Evolutionary conservation across 2,888 invertebrate species (phyloP).

Genomic region (Chouioia cunea): DNA sequence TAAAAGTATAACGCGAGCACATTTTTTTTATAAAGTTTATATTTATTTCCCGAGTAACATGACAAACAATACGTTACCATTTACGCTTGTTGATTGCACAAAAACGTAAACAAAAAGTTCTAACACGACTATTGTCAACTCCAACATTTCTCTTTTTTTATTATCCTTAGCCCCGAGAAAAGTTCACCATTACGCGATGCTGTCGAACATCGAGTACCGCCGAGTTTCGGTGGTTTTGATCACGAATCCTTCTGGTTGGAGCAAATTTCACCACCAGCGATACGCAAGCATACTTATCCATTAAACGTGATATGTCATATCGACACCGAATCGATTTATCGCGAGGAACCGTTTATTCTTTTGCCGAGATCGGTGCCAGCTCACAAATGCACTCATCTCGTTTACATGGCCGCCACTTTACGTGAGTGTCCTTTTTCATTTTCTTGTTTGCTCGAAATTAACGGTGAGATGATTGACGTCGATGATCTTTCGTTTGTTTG

Average conservation of each 20-base stretch:
- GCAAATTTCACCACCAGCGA: slow-evolving; percentile 60
- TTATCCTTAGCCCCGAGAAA: not conserved
- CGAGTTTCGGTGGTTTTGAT: slow-evolving; percentile 58
- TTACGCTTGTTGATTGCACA: too few relatives aligned
- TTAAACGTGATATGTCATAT: slow-evolving; percentile 76
- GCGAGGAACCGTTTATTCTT: slow-evolving; percentile 77
- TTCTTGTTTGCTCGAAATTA: not conserved
- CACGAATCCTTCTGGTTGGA: slow-evolving; percentile 65
- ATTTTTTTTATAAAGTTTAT: slow-evolving; percentile 11
- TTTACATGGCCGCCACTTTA: slow-evolving; percentile 80
- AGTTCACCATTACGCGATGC: slow-evolving; percentile 78
- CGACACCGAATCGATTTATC: slow-evolving; percentile 77
- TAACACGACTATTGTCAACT: not conserved
- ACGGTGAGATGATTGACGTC: not conserved
- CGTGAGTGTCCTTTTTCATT: slow-evolving; percentile 51
- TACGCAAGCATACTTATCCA: slow-evolving; percentile 55
- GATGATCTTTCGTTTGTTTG: not conserved
- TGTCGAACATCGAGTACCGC: slow-evolving; percentile 72
- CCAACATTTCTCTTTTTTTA: not conserved
- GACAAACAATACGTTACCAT: too few relatives aligned
- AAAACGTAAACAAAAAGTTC: too few relatives aligned
- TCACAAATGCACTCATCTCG: slow-evolving; percentile 79
- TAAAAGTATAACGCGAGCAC: too few relatives aligned
- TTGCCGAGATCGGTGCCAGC: slow-evolving; percentile 76
- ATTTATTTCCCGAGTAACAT: too few relatives aligned